Evolutionary conservation across 2,113 vertebrate species (phyloP), one percentile per base, ranked within the genome.

Genomic region (Ageneiosus marmoratus): DNA sequence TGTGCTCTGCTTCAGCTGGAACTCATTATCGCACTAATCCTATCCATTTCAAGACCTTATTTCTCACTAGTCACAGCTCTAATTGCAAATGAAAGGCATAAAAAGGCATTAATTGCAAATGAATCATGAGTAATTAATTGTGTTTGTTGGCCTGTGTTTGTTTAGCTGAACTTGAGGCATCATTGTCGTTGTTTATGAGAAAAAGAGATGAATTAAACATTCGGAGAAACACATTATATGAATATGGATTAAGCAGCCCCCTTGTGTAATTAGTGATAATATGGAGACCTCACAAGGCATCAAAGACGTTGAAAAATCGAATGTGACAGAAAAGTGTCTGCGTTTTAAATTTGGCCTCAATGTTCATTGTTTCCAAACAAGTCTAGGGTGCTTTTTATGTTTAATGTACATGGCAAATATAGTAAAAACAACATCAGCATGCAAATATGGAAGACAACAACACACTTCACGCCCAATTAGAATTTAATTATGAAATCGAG

Each of bases 71-170:
- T 87, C 91, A 92, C 90, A 70, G 85, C 78, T 79, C 90, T 94
- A 93, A 93, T 93, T 93, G 92, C 91, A 93, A 93, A 93, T 92
- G 91, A 94, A 93, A 92, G 92, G 91, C 88, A 67, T 88, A 92
- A 92, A 89, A 91, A 92, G 92, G 86, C 92, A 93, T 93, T 93
- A 92, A 93, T 95, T 93, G 93, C 91, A 93, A 92, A 94, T 93
- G 92, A 92, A 91, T 93, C 93, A 94, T 94, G 92, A 93, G 92
- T 94, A 94, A 95, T 95, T 93, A 89, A 94, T 93, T 91, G 90
- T 93, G 93, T 93, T 94, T 92, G 92, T 86, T 90, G 90, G 91
- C 90, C 88, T 90, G 88, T 92, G 91, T 93, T 92, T 92, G 92
- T 92, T 92, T 90, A 86, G 91, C 89, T 89, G 90, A 91, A 88